Conservation (phyloP, 2,797 vertebrate genomes). For the Sebastes dallii region DNA sequence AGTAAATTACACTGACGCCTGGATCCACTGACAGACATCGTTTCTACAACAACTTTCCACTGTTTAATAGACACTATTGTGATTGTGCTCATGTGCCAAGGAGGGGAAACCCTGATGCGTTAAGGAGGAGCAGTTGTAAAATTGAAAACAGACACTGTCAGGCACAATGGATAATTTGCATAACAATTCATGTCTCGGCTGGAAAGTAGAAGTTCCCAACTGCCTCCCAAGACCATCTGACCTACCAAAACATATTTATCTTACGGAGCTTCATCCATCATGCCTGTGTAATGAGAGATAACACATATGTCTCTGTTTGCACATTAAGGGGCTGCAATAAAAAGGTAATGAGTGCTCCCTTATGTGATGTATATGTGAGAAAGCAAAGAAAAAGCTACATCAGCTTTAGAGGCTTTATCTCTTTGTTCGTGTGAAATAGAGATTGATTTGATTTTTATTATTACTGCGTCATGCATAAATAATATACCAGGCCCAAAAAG, state of each 20-base stretch:
- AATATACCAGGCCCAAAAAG: no score
- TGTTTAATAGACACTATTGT: slow-evolving; percentile 50
- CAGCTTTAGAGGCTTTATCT: slow-evolving; percentile 11
- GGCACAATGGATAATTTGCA: slow-evolving; percentile 28
- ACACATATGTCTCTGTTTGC: slow-evolving; percentile 48
- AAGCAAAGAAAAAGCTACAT: slow-evolving; percentile 37
- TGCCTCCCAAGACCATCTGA: slow-evolving; percentile 7
- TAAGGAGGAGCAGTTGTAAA: slow-evolving; percentile 18
- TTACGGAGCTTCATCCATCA: slow-evolving; percentile 37
- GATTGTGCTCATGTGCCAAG: slow-evolving; percentile 35
- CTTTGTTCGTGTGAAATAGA: slow-evolving; percentile 1
- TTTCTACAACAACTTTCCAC: slow-evolving; percentile 60
- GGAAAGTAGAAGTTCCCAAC: slow-evolving; percentile 13
- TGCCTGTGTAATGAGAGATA: slow-evolving; percentile 23
- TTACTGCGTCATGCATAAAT: no score
- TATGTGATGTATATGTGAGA: slow-evolving; percentile 9
- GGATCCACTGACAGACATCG: slow-evolving; percentile 32
- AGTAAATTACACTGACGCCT: slow-evolving; percentile 57
- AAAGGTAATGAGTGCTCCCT: slow-evolving; percentile 29
- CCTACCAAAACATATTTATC: slow-evolving; percentile 40
- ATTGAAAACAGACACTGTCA: slow-evolving; percentile 31
- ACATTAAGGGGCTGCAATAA: slow-evolving; percentile 15
- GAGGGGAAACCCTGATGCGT: slow-evolving; percentile 51
- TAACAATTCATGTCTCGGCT: slow-evolving; percentile 21
- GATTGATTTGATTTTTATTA: no score